These are phyloP conservation scores for Patiria miniata DNA, from an alignment of 35 echinoderm and acorn worm genomes.

Conservation along the genomic window DNA sequence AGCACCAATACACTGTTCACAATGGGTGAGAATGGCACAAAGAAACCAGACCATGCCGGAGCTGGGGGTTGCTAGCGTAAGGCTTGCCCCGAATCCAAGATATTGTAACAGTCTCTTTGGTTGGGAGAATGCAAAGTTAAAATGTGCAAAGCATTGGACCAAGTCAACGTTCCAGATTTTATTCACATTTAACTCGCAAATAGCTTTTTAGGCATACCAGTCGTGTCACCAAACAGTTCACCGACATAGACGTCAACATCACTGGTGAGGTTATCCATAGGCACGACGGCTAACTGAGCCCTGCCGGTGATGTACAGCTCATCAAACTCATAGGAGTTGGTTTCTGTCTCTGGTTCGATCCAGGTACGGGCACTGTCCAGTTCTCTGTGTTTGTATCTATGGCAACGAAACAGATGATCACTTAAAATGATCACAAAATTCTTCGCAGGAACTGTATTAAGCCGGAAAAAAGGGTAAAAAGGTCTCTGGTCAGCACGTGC, in stretches of 20 bases:
- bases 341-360: slow-evolving; percentile 75
- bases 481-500: too few relatives aligned
- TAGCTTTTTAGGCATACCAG: slow-evolving; percentile 39
- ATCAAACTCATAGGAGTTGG: slow-evolving; percentile 73
- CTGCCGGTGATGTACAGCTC: slow-evolving; percentile 67
- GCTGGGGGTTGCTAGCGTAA: too few relatives aligned
- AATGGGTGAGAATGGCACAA: too few relatives aligned
- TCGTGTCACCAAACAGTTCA: slow-evolving; percentile 73
- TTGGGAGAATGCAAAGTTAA: too few relatives aligned
- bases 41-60: too few relatives aligned
- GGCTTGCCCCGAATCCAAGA: too few relatives aligned
- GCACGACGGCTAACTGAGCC: slow-evolving; percentile 73
- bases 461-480: not conserved
- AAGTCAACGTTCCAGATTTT: too few relatives aligned
- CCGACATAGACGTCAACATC: slow-evolving; percentile 61
- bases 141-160: too few relatives aligned
- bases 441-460: not conserved
- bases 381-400: slow-evolving; percentile 72
- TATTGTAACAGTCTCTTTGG: too few relatives aligned
- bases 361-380: slow-evolving; percentile 77
- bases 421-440: not conserved
- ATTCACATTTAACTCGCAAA: too few relatives aligned
- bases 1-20: too few relatives aligned
- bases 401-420: slow-evolving; percentile 1
- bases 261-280: slow-evolving; percentile 42